Percentiles rank a stretch among this genome's conserved stretches.
These are phyloP conservation scores for Venturia canescens DNA, from an alignment of 1,140 invertebrate genomes.

Conservation along the genomic window DNA sequence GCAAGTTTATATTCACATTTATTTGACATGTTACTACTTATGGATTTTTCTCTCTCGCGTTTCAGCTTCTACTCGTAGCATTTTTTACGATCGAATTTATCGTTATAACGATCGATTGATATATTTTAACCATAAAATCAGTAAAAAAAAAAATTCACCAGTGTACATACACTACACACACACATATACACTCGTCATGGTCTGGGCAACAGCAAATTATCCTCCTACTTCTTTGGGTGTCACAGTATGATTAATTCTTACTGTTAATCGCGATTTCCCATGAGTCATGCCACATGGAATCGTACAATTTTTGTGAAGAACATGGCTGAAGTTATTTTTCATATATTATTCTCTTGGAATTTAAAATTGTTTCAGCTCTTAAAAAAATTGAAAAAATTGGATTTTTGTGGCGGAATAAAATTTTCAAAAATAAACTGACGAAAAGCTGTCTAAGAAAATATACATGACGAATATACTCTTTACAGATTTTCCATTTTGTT, in stretches of 20 bases:
- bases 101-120: background rate
- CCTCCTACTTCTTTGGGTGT: constrained; percentile 19
- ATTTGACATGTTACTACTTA: constrained; percentile 45
- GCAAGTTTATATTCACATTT: constrained; percentile 21
- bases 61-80: background rate
- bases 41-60: background rate
- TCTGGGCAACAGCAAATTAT: background rate
- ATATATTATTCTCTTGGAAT: too few relatives aligned
- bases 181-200: constrained; percentile 14
- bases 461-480: too few relatives aligned
- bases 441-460: too few relatives aligned
- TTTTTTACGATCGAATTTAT: background rate
- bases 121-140: background rate
- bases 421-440: too few relatives aligned
- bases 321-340: too few relatives aligned
- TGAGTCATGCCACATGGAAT: constrained; percentile 1
- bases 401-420: too few relatives aligned
- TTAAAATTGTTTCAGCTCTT: too few relatives aligned
- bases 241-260: constrained; percentile 20
- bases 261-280: background rate
- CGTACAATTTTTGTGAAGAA: background rate
- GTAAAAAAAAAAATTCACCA: background rate
- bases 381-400: too few relatives aligned
- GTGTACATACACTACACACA: background rate
- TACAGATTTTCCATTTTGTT: background rate